Conservation (phyloP, 2,888 invertebrate genomes). For the Zhuqinia jingwanae region DNA sequence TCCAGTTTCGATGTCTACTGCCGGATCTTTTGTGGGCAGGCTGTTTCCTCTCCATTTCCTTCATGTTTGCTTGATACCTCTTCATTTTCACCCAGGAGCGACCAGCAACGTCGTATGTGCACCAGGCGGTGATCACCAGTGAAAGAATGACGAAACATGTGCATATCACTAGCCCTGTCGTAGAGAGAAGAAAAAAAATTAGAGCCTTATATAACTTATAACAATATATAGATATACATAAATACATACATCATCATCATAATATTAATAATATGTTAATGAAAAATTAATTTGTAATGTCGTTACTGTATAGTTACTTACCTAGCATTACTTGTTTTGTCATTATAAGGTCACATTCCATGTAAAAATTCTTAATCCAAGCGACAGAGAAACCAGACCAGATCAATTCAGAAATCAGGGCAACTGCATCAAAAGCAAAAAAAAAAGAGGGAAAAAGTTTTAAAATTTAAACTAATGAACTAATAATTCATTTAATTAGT, state of each 20-base stretch:
- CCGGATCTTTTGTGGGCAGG: conserved; percentile 89
- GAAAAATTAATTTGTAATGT: too few species aligned
- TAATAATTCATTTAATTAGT: too few species aligned
- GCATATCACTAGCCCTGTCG: conserved; percentile 87
- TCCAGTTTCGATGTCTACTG: conserved; percentile 90
- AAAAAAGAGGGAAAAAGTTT: too few species aligned
- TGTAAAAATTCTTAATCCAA: conserved; percentile 83
- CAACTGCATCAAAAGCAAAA: conserved; percentile 83
- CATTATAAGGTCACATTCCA: conserved; percentile 77
- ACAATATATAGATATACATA: neutral
- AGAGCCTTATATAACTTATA: neutral
- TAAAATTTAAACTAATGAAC: too few species aligned
- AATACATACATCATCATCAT: too few species aligned
- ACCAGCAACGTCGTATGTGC: conserved; percentile 93
- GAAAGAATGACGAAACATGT: conserved; percentile 89
- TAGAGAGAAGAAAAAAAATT: conserved; percentile 69
- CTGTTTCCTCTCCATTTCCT: conserved; percentile 87
- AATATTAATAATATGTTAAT: too few species aligned
- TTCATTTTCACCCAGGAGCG: conserved; percentile 95
- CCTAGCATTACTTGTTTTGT: conserved; percentile 89
- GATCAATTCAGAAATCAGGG: conserved; percentile 87
- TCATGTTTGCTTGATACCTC: conserved; percentile 90
- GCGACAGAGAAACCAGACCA: conserved; percentile 88
- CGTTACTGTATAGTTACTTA: conserved; percentile 82
- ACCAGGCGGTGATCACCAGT: conserved; percentile 90